Evolutionary conservation across 2,113 vertebrate genomes (phyloP).

Genomic region (Phrynosoma platyrhinos): DNA sequence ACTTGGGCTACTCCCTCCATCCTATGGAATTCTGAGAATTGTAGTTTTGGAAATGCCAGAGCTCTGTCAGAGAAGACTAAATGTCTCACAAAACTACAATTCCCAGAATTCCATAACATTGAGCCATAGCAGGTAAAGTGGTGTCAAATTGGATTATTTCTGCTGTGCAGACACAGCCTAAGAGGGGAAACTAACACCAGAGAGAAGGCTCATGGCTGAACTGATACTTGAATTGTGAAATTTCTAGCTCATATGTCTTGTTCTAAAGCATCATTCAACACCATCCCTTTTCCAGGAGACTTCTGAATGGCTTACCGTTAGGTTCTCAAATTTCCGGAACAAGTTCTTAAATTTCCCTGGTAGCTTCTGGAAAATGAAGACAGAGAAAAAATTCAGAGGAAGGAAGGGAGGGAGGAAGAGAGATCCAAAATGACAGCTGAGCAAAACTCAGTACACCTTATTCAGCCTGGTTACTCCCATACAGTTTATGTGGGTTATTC

Average conservation of each 20-base stretch:
- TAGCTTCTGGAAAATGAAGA: conserved; percentile 84
- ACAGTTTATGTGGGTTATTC: not conserved
- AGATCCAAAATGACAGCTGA: not conserved
- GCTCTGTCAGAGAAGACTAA: too few relatives aligned
- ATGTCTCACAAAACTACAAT: too few relatives aligned
- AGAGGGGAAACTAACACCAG: not conserved
- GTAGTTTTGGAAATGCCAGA: too few relatives aligned
- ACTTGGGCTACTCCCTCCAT: too few relatives aligned
- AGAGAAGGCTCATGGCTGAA: not conserved
- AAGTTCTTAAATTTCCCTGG: conserved; percentile 97
- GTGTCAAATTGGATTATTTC: too few relatives aligned
- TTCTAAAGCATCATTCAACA: not conserved
- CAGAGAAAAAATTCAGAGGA: not conserved
- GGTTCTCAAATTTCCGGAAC: conserved; percentile 94
- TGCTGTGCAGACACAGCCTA: too few relatives aligned
- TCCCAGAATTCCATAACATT: too few relatives aligned
- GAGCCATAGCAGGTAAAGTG: too few relatives aligned
- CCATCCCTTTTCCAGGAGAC: not conserved
- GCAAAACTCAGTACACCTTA: not conserved
- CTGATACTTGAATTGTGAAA: not conserved
- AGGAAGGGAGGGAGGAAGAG: not conserved
- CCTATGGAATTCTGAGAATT: too few relatives aligned
- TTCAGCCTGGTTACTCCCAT: not conserved
- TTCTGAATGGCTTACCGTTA: conserved; percentile 82
- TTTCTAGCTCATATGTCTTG: not conserved